These are phyloP conservation scores for Ictidomys tridecemlineatus DNA, from an alignment of 2,113 vertebrate species.

Conservation along the genomic window DNA sequence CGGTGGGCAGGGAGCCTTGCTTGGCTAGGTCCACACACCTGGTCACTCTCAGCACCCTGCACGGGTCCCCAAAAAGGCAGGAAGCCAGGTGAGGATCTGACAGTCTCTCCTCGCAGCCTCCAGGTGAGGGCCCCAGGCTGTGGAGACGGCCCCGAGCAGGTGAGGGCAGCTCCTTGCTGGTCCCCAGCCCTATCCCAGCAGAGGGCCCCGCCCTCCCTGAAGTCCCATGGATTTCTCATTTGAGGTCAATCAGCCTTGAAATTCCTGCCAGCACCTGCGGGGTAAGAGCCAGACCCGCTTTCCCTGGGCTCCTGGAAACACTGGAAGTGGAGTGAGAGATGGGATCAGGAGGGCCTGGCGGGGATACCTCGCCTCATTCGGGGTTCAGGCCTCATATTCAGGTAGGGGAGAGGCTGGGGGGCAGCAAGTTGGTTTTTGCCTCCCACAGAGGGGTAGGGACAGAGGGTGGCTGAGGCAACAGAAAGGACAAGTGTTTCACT, in stretches of 20 bases:
- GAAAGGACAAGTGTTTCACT: not conserved
- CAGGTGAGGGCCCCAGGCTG: not conserved
- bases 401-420: not conserved
- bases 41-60: not conserved
- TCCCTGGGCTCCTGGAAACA: not conserved
- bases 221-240: constrained; percentile 88
- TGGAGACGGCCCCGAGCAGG: not conserved
- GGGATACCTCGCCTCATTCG: not conserved
- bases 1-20: not conserved
- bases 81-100: not conserved
- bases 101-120: not conserved
- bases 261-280: constrained; percentile 80
- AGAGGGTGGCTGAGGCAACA: not conserved
- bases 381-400: not conserved
- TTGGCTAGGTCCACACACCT: not conserved
- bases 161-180: not conserved
- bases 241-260: constrained; percentile 88
- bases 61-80: not conserved
- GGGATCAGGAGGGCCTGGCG: not conserved
- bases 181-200: not conserved
- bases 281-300: constrained; percentile 80
- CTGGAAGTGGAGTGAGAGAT: not conserved
- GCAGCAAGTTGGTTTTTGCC: not conserved
- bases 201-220: constrained; percentile 57
- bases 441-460: not conserved